Base-by-base conservation (phyloP, 2,888 invertebrate genomes). In the Theretra japonica region DNA sequence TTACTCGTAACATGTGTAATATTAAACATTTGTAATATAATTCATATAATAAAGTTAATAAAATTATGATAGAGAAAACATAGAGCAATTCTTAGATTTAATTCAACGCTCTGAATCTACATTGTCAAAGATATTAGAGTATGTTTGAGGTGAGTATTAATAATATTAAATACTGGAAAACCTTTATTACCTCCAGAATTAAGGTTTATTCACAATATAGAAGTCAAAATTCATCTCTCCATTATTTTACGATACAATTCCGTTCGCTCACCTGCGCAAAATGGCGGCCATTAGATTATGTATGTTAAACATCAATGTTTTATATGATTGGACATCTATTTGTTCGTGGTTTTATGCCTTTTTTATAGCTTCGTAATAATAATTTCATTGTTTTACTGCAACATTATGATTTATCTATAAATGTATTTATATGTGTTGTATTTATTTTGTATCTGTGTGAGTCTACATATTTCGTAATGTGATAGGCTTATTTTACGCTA, bases 381-480 rank as follows among this genome's bases (percentile, higher is more conserved):
- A 78, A 78, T 75, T 76, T 76, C 77, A 81, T 79, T 75, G 76
- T 78, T 81, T 75, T 72, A 70, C 73, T 74, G 72, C 75, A 70
- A 77, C 77, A 75, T 75, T 81, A 75, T 72, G 70, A 72, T 73
- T 72, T 41, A 70, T 74, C 72, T 77, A 77, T 77, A 73, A 68
- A 73, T 77, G 72, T 75, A 74, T 76, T 74, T 71, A 73, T 71
- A 53, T 28, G 41, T 65, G 23, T 65, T 65, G 65, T 23, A 65
- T 48, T 23, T 65, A 23, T 41, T 23, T 21, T 65, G 23, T 41
- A 65, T 65, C 41, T 23, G n/a, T 41, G 5, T 41, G 15, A 48
- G n/a, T 1, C n/a, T n/a, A n/a, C 21, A 62, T 41, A 33, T 33
- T 41, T 21, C 41, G 41, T 15, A 41, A 41, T 41, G 11, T 41